Conservation (phyloP, 1,140 invertebrate genomes). For the Chlorops oryzae region DNA sequence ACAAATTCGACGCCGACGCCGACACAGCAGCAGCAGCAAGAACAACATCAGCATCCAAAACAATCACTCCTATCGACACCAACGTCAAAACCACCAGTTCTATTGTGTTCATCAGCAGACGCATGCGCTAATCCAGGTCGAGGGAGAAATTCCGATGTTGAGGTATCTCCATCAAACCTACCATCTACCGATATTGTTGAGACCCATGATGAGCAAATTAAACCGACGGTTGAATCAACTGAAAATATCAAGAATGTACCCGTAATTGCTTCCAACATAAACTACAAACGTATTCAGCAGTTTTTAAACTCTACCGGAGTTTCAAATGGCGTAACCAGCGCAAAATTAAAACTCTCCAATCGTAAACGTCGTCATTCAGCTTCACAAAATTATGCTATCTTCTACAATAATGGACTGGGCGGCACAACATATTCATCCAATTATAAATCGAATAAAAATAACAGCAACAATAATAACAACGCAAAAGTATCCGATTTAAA, state of each 20-base stretch:
- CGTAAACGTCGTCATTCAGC: conserved; percentile 25
- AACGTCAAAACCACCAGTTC: background rate
- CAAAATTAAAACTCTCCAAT: too few species aligned
- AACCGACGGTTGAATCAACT: background rate
- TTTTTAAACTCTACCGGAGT: background rate
- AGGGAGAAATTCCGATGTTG: background rate
- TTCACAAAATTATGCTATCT: conserved; percentile 18
- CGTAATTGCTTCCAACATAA: background rate
- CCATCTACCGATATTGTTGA: background rate
- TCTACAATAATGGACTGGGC: too few species aligned
- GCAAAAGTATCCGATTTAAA: conserved; percentile 12
- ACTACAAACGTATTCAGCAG: background rate
- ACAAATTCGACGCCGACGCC: too few species aligned
- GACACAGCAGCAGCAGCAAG: too few species aligned
- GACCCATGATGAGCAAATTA: background rate
- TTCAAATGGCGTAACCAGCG: too few species aligned
- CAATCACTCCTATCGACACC: background rate
- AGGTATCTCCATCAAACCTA: background rate
- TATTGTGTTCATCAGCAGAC: background rate
- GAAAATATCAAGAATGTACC: background rate
- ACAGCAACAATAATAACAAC: conserved; percentile 13
- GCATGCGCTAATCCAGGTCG: background rate
- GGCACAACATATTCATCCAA: background rate
- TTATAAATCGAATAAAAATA: background rate
- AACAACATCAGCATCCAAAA: background rate